Evolutionary conservation across 2,797 vertebrate species (phyloP), one percentile per base, ranked within the genome.

Genomic region (Sardinella longiceps): DNA sequence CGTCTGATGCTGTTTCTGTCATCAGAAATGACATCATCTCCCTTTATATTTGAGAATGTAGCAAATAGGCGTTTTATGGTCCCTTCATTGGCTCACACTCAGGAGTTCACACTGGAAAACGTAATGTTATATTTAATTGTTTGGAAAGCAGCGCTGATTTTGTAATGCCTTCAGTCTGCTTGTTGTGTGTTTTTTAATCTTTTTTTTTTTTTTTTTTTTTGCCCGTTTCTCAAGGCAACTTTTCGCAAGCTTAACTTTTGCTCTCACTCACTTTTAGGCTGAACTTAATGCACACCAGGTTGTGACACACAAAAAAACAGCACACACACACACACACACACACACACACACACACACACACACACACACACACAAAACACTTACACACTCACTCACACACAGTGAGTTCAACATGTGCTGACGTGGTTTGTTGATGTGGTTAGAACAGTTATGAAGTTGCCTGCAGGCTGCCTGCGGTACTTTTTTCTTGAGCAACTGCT

Each of bases 1-100:
- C 70, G 46, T 82, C 28, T 11, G 66, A 33, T 70, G 84, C 84
- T 82, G 80, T 85, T 86, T 85, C 58, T 87, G 84, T 87, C 81
- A 82, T 85, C 60, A 80, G 80, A 83, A 30, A 56, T 86, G 56
- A 84, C 66, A 80, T 87, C 81, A 88, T 87, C 77, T 85, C 23
- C 80, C 81, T 80, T 80, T 50, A 80, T 51, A 77, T 83, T 84
- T 37, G 82, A 46, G 50, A 81, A 84, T 88, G 81, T 85, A 84
- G 70, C 5, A 30, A 85, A 81, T 56, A 81, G 87, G 80, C 80
- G 45, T 53, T 43, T 39, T 80, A 80, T 60, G 77, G 84, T 51
- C 82, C 80, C 46, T 50, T 70, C 46, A 25, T 56, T 33, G 37
- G 70, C 70, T 43, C 15, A 77, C 5, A 77, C 70, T 20, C 37